Percentiles rank a stretch among this genome's conserved stretches.
Conservation (phyloP, 2,113 vertebrate genomes). For the Pedetes capensis region DNA sequence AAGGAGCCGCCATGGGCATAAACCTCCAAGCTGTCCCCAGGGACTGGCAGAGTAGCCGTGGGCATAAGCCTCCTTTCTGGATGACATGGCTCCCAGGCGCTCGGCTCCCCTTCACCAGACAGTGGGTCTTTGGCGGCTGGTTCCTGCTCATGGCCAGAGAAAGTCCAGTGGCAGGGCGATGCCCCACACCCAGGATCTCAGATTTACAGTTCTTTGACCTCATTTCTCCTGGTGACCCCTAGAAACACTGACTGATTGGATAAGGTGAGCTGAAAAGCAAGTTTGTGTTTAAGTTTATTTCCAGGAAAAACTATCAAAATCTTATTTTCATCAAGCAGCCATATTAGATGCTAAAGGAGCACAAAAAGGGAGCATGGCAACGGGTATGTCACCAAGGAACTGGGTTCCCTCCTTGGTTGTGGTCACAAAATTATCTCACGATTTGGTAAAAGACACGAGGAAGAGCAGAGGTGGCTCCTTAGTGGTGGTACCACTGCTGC, state of each 20-base stretch:
- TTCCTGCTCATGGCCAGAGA: no score
- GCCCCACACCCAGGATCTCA: no score
- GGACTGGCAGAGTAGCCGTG: no score
- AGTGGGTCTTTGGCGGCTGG: no score
- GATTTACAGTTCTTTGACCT: neutral
- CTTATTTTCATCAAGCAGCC: neutral
- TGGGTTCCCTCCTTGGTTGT: neutral
- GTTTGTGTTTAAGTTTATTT: neutral
- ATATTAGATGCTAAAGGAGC: neutral
- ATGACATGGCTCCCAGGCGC: no score
- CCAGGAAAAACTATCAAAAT: neutral
- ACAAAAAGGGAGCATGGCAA: fast-evolving
- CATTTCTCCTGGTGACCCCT: neutral
- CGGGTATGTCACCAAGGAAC: neutral
- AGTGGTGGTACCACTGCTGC: fast-evolving
- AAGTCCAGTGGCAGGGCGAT: no score
- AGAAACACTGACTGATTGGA: neutral
- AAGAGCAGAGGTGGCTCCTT: neutral
- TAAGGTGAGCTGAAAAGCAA: neutral
- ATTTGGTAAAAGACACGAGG: neutral
- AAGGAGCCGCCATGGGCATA: no score
- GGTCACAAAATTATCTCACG: neutral
- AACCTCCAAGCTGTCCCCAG: no score
- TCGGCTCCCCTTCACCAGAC: no score
- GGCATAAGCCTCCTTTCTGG: no score